Percentiles rank a stretch among this genome's conserved stretches.
phyloP scores from a whole-genome alignment of 2,113 vertebrate species.

The Ciconia maguari region DNA sequence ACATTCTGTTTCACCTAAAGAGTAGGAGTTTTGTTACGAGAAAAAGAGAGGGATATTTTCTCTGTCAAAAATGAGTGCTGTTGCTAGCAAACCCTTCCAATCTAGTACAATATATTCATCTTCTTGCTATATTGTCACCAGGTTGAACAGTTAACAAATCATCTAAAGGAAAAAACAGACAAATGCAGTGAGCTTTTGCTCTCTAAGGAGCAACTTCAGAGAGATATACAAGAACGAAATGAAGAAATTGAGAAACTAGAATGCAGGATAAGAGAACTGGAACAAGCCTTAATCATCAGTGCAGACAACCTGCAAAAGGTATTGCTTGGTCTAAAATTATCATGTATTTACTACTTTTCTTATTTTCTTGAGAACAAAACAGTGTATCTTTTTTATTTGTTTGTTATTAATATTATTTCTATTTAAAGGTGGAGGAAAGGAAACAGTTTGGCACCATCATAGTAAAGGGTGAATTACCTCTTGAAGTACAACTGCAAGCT shows the following conservation, averaged over 20 bases:
- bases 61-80: not conserved
- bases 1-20: not conserved
- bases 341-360: not conserved
- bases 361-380: not conserved
- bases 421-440: conserved; percentile 82
- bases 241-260: conserved; percentile 95
- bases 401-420: not conserved
- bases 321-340: not conserved
- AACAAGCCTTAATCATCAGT: conserved; percentile 88
- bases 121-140: conserved; percentile 55
- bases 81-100: not conserved
- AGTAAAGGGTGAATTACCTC: conserved; percentile 75
- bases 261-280: conserved; percentile 86
- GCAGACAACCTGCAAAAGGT: conserved; percentile 86
- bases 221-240: conserved; percentile 87
- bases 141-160: conserved; percentile 88
- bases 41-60: not conserved
- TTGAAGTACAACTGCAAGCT: conserved; percentile 91
- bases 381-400: not conserved
- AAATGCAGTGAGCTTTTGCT: conserved; percentile 94
- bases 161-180: conserved; percentile 95
- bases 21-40: not conserved
- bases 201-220: conserved; percentile 88
- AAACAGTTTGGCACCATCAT: conserved; percentile 79
- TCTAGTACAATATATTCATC: not conserved